phyloP scores from a whole-genome alignment of 1,140 invertebrate genomes.

The Chlorops oryzae region DNA sequence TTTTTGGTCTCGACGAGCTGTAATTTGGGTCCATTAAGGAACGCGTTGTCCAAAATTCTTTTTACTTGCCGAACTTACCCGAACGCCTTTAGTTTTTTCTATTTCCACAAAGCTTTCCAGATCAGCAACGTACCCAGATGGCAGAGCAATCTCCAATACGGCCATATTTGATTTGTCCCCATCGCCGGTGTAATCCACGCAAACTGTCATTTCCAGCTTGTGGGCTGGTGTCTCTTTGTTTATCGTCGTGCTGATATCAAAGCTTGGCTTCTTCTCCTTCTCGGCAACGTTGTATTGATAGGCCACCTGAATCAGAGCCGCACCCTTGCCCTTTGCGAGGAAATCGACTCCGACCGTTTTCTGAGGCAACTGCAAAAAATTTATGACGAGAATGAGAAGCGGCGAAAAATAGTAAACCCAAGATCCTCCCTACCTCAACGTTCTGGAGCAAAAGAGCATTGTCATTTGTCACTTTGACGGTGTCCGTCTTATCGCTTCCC shows the following conservation, averaged over 20 bases:
- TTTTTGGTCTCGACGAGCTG: slow-evolving; percentile 69
- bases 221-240: slow-evolving; percentile 64
- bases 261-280: slow-evolving; percentile 72
- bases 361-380: slow-evolving; percentile 18
- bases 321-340: slow-evolving; percentile 65
- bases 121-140: slow-evolving; percentile 66
- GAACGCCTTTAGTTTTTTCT: slow-evolving; percentile 26
- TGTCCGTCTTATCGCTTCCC: slow-evolving; percentile 31
- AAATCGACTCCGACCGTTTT: slow-evolving; percentile 49
- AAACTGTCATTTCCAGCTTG: slow-evolving; percentile 68
- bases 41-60: background rate
- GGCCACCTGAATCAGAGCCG: slow-evolving; percentile 72
- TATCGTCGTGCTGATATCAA: slow-evolving; percentile 66
- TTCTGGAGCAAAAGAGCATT: slow-evolving; percentile 37
- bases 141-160: slow-evolving; percentile 77
- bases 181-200: slow-evolving; percentile 50
- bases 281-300: slow-evolving; percentile 77
- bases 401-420: background rate
- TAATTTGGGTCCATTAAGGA: background rate
- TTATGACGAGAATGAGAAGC: background rate
- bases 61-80: slow-evolving; percentile 20
- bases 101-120: slow-evolving; percentile 31
- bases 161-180: slow-evolving; percentile 71
- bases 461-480: slow-evolving; percentile 25
- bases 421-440: slow-evolving; percentile 27